phyloP scores from a whole-genome alignment of 1,140 invertebrate genomes.

The Lysiphlebus fabarum region DNA sequence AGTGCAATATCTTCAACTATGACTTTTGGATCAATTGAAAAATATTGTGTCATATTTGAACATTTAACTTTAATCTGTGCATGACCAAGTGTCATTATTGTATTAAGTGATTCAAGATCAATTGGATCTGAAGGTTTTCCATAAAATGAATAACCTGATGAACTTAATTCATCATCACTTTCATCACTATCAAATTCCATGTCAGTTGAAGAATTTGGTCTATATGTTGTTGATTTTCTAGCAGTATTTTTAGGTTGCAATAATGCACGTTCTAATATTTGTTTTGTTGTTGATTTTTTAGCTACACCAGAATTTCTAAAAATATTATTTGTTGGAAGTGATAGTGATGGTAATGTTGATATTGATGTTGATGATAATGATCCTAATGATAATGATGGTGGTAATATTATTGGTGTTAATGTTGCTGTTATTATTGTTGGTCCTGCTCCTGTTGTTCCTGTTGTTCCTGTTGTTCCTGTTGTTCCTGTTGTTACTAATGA shows the following conservation, averaged over 20 bases:
- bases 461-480: no score
- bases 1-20: neutral
- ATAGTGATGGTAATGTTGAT: no score
- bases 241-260: conserved; percentile 40
- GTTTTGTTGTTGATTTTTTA: conserved; percentile 46
- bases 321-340: neutral
- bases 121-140: conserved; percentile 30
- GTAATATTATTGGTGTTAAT: no score
- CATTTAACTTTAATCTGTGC: conserved; percentile 45
- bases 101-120: conserved; percentile 38
- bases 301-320: conserved; percentile 34
- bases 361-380: no score
- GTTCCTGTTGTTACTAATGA: no score
- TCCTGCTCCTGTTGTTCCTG: no score
- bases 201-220: conserved; percentile 33
- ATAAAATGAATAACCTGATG: conserved; percentile 37
- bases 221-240: conserved; percentile 47
- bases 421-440: no score
- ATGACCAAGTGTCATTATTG: conserved; percentile 44
- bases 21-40: conserved; percentile 42
- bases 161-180: conserved; percentile 8
- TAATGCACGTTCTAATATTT: conserved; percentile 8
- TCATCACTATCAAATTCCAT: conserved; percentile 20
- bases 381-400: no score
- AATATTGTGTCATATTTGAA: conserved; percentile 37